Conservation (phyloP, 2,113 vertebrate genomes). For the Macquaria australasica region DNA sequence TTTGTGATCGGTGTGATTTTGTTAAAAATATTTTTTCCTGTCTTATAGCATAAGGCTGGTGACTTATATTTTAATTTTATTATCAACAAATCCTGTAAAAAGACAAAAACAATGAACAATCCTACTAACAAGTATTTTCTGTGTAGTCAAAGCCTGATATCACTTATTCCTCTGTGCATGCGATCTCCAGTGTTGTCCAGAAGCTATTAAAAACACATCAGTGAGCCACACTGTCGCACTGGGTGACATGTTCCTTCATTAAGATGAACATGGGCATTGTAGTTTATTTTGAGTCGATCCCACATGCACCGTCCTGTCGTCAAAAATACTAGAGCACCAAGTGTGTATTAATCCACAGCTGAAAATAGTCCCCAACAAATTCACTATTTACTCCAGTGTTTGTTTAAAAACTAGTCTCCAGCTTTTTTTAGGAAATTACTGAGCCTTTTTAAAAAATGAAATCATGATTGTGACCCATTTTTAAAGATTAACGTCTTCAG, state of each 20-base stretch:
- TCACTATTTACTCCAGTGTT: neutral
- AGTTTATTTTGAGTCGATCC: neutral
- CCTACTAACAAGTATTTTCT: neutral
- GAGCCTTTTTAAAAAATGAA: neutral
- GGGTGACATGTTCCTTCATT: neutral
- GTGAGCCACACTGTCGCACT: neutral
- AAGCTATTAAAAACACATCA: neutral
- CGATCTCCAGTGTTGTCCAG: neutral
- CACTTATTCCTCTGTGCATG: neutral
- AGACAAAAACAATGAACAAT: neutral
- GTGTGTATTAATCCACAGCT: constrained; percentile 3
- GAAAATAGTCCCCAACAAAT: neutral
- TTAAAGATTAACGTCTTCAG: neutral
- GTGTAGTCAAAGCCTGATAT: neutral
- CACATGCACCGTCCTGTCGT: no score
- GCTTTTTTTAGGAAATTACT: neutral
- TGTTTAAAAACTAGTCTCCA: neutral
- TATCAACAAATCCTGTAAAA: neutral
- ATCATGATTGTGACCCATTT: neutral
- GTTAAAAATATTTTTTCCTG: neutral
- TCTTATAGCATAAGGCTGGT: neutral
- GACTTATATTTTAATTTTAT: neutral
- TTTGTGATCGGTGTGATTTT: neutral
- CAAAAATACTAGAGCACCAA: no score
- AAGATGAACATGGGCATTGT: neutral